These are phyloP conservation scores for Ceyx margarethae DNA, from an alignment of 2,113 vertebrate species.

Conservation along the genomic window DNA sequence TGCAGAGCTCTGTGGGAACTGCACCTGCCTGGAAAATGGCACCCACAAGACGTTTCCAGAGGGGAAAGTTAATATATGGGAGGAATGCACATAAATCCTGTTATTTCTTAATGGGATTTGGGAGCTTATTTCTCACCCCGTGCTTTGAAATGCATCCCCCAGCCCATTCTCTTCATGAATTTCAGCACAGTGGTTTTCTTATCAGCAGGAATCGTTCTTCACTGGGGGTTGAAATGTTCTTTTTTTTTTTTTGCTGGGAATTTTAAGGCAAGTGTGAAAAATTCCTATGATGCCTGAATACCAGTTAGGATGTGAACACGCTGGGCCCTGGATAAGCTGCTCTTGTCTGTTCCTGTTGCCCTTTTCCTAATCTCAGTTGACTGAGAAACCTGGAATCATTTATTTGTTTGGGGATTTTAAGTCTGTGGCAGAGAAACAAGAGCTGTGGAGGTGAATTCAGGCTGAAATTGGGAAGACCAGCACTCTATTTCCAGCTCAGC, in stretches of 20 bases:
- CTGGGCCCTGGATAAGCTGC: slow-evolving; percentile 32
- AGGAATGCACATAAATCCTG: slow-evolving; percentile 74
- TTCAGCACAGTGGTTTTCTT: slow-evolving; percentile 53
- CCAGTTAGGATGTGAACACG: slow-evolving; percentile 52
- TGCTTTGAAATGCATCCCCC: slow-evolving; percentile 63
- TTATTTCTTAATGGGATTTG: slow-evolving; percentile 72
- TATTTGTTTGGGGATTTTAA: not conserved
- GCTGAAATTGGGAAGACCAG: not conserved
- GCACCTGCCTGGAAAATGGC: slow-evolving; percentile 49
- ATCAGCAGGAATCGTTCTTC: slow-evolving; percentile 48
- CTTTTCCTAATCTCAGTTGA: not conserved
- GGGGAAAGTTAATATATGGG: slow-evolving; percentile 61
- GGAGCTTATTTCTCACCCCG: slow-evolving; percentile 48
- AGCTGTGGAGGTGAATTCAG: not conserved
- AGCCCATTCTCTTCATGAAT: slow-evolving; percentile 37
- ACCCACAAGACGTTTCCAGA: slow-evolving; percentile 63
- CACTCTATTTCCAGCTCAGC: not conserved
- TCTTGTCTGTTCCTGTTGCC: not conserved
- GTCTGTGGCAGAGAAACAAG: not conserved
- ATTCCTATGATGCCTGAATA: slow-evolving; percentile 44
- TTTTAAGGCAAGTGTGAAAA: slow-evolving; percentile 58
- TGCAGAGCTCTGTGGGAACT: slow-evolving; percentile 47
- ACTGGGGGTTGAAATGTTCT: not conserved
- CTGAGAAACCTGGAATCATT: not conserved
- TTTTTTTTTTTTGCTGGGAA: not conserved